Conservation (phyloP, 2,888 invertebrate genomes). For the Atethmia centrago region DNA sequence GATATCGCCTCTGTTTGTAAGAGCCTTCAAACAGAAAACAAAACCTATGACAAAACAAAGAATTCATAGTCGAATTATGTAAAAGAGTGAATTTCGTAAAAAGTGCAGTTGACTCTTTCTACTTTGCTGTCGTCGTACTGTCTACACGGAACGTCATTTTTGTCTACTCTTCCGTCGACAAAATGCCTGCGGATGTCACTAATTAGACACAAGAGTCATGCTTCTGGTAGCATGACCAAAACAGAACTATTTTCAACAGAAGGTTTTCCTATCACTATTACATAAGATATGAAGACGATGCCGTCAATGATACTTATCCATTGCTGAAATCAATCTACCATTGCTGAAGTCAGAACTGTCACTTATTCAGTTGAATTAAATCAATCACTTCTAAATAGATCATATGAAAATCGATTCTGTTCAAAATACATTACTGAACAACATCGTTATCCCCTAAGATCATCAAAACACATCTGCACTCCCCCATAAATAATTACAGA, state of each 20-base stretch:
- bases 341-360: not conserved
- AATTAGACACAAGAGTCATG: not conserved
- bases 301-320: not conserved
- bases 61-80: too few relatives aligned
- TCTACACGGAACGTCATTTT: too few relatives aligned
- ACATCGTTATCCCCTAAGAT: slow-evolving; percentile 16
- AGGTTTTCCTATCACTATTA: not conserved
- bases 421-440: not conserved
- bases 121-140: too few relatives aligned
- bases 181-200: too few relatives aligned
- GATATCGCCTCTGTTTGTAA: too few relatives aligned
- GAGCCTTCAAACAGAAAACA: too few relatives aligned
- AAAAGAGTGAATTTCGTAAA: too few relatives aligned
- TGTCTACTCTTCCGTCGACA: too few relatives aligned
- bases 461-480: slow-evolving; percentile 44
- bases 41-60: too few relatives aligned
- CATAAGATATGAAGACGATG: not conserved
- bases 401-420: not conserved
- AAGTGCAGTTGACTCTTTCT: too few relatives aligned
- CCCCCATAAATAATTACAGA: slow-evolving; percentile 38
- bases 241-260: not conserved
- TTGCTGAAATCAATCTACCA: not conserved
- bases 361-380: not conserved
- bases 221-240: not conserved
- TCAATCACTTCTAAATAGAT: not conserved